Evolutionary conservation across 2,113 vertebrate species (phyloP), one percentile per base, ranked within the genome.

Genomic region (Phylloscopus whistleri): DNA sequence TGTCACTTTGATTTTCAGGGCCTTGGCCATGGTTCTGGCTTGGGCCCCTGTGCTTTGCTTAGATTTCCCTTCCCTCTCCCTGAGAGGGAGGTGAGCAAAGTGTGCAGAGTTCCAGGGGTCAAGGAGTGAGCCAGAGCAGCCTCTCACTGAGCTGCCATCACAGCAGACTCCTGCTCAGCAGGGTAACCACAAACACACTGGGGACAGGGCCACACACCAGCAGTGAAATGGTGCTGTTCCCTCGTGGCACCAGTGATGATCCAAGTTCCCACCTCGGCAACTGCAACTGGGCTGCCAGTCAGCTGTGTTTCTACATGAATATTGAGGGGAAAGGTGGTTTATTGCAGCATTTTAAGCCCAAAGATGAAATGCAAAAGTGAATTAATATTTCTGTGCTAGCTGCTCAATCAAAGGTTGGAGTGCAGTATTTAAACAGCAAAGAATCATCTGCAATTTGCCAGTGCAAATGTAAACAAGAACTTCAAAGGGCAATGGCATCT

Each of bases 211-310:
- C 3, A 37, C 43, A 55, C 41, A 16, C 2, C 15, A 44, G 27
- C 52, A 33, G 4, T 0, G 4, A 23, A 33, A 49, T 0, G 8
- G 28, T 0, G 0, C 15, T 4, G 1, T 15, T 48, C 49, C 67
- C 58, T 20, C 4, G 1, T 1, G 0, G 53, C 55, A 9, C 46
- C 10, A 28, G 27, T 9, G n/a, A 6, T 3, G 7, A 4, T 44
- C 0, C 0, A 33, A 52, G 75, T 33, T 70, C 16, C 17, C 18
- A 20, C 20, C 59, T 35, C 2, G 0, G 67, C 52, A 49, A 16
- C 64, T 30, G 46, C 74, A 46, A 8, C 58, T 2, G 17, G 27
- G 7, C 26, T 44, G 60, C 13, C 1, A 8, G 59, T 17, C 48
- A 51, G 31, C 62, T 27, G 1, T 6, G 14, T 41, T 51, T 73